Evolutionary conservation across 1,140 invertebrate genomes (phyloP), one percentile per base, ranked within the genome.

Genomic region (Drosophila dunni): DNA sequence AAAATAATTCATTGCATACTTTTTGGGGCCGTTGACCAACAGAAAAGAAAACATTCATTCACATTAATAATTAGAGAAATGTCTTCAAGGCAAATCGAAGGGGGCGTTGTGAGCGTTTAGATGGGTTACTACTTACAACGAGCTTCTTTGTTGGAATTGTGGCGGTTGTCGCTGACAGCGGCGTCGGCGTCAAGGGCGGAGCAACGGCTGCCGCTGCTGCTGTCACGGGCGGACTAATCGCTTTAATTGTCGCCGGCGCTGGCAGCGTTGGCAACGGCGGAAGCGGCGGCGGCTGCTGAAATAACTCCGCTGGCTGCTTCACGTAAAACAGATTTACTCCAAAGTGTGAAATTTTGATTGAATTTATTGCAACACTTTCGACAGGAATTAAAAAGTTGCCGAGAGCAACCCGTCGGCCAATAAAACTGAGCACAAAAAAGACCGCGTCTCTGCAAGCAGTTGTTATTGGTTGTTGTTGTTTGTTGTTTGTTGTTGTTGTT

Each of bases 281-380:
- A 81, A 88, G 91, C 91, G 83, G 83, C 73, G 73, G 73, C 81
- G 90, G 90, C 84, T 91, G 88, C 82, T 88, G 91, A 88, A 92
- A 92, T 88, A 92, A 92, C 85, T 92, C 91, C 91, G 91, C 84
- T 88, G 91, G 91, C 91, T 92, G 91, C 91, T 92, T 92, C 80
- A 92, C 91, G 91, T 92, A 92, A 79, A 92, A 91, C 88, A 92
- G 90, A 92, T 92, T 92, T 91, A 92, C 91, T 92, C 91, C 91
- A 92, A 92, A 92, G 91, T 92, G 91, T 91, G 91, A 92, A 92
- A 92, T 92, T 91, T 92, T 92, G 91, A 91, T 91, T 78, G 80
- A 75, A 90, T 92, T 92, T 90, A 78, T 81, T 75, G 80, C 77
- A 90, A 92, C 91, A 88, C 91, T 70, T 83, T 86, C 84, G 80